Conservation (phyloP, 2,888 invertebrate genomes). For the Subacronicta megacephala region DNA sequence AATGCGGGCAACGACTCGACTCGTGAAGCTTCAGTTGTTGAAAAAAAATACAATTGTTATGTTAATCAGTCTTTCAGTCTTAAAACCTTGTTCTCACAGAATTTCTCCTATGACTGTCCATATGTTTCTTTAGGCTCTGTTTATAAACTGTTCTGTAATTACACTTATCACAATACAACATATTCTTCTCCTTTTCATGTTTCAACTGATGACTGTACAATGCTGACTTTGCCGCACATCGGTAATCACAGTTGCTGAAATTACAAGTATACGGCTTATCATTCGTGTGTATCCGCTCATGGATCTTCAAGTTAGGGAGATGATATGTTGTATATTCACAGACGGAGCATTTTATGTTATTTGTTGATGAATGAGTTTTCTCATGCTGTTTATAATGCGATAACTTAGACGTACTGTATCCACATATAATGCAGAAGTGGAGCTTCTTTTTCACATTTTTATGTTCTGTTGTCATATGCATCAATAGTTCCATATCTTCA, state of each 20-base stretch:
- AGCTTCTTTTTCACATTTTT: constrained; percentile 2
- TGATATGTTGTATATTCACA: constrained; percentile 44
- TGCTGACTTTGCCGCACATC: constrained; percentile 58
- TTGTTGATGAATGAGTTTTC: constrained; percentile 19
- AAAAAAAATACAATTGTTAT: too few relatives aligned
- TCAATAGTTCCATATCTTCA: constrained; percentile 7
- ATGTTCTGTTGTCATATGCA: constrained; percentile 32
- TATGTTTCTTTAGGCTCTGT: constrained; percentile 66
- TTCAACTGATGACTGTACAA: constrained; percentile 65
- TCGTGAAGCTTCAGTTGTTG: too few relatives aligned
- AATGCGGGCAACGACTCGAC: too few relatives aligned
- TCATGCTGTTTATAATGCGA: constrained; percentile 47
- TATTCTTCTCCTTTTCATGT: constrained; percentile 63
- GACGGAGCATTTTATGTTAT: constrained; percentile 25
- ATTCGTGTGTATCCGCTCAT: constrained; percentile 62
- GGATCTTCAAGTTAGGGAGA: constrained; percentile 64
- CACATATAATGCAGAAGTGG: constrained; percentile 35
- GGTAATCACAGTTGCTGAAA: constrained; percentile 31
- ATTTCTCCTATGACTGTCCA: constrained; percentile 63
- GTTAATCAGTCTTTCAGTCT: neutral
- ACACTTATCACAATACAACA: constrained; percentile 71
- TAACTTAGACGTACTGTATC: constrained; percentile 46
- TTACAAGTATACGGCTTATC: constrained; percentile 39
- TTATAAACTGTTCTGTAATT: constrained; percentile 70
- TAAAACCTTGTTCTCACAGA: constrained; percentile 36